These are phyloP conservation scores for Leptinotarsa lineolata DNA, from an alignment of 1,140 invertebrate species.

Conservation along the genomic window DNA sequence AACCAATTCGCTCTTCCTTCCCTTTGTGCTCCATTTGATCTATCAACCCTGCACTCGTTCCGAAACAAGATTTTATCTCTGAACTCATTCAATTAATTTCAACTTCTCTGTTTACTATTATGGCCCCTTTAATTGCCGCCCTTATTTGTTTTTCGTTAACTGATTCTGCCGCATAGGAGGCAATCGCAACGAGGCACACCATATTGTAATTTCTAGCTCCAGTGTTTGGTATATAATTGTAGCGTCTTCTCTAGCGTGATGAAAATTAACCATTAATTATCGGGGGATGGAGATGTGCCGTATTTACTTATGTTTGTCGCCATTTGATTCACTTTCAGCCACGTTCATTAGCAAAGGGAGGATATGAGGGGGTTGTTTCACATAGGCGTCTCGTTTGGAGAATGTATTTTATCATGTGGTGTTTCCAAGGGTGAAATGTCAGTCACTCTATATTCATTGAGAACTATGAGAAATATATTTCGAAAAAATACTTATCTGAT, in stretches of 20 bases:
- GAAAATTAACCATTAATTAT: constrained; percentile 37
- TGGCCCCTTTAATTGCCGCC: background rate
- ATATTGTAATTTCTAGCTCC: background rate
- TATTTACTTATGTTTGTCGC: constrained; percentile 30
- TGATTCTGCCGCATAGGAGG: background rate
- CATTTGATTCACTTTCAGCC: background rate
- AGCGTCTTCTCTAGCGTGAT: constrained; percentile 14
- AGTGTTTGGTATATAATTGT: constrained; percentile 10
- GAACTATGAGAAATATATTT: too few relatives aligned
- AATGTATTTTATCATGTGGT: too few relatives aligned
- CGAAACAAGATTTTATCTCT: background rate
- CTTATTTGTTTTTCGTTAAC: background rate
- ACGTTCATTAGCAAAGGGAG: constrained; percentile 3
- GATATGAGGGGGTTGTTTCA: background rate
- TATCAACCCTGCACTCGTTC: too few relatives aligned
- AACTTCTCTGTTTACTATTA: background rate
- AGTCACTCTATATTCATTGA: too few relatives aligned
- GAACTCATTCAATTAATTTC: background rate
- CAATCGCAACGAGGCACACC: background rate
- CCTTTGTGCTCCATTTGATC: too few relatives aligned
- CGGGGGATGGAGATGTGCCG: constrained; percentile 2
- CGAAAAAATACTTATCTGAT: too few relatives aligned
- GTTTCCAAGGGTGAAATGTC: too few relatives aligned
- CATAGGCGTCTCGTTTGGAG: background rate
- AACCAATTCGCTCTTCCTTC: too few relatives aligned